Conservation (phyloP, 1,140 invertebrate species). For the Triops cancriformis region DNA sequence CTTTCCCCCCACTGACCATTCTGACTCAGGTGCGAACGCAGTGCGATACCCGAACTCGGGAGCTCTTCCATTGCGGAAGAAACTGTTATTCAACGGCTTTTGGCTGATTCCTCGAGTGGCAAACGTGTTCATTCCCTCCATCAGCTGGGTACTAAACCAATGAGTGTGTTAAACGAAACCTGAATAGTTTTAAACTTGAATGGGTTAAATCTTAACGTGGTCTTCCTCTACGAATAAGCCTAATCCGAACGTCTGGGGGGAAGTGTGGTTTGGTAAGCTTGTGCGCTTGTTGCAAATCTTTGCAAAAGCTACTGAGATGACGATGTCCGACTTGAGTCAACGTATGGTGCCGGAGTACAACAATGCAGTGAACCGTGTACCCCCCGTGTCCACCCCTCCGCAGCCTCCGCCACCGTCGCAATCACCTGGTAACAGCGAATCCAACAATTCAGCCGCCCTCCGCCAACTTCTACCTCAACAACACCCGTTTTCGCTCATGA, state of each 20-base stretch:
- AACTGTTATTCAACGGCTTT: too few relatives aligned
- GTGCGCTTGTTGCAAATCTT: neutral
- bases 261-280: neutral
- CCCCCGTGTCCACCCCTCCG: neutral
- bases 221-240: too few relatives aligned
- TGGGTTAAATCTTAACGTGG: too few relatives aligned
- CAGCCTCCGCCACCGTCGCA: neutral
- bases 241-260: too few relatives aligned
- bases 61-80: neutral
- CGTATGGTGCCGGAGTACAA: neutral
- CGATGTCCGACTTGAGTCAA: constrained; percentile 5
- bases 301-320: neutral
- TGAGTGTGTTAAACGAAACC: too few relatives aligned
- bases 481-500: neutral
- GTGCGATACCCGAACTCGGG: neutral
- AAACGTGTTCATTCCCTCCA: too few relatives aligned
- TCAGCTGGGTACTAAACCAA: too few relatives aligned
- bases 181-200: too few relatives aligned
- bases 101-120: too few relatives aligned
- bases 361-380: neutral
- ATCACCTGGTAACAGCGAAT: neutral
- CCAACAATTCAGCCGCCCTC: neutral
- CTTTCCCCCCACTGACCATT: constrained; percentile 3
- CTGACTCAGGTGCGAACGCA: constrained; percentile 12
- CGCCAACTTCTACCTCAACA: neutral